phyloP scores from a whole-genome alignment of 1,140 invertebrate genomes.

The Penaeus indicus region DNA sequence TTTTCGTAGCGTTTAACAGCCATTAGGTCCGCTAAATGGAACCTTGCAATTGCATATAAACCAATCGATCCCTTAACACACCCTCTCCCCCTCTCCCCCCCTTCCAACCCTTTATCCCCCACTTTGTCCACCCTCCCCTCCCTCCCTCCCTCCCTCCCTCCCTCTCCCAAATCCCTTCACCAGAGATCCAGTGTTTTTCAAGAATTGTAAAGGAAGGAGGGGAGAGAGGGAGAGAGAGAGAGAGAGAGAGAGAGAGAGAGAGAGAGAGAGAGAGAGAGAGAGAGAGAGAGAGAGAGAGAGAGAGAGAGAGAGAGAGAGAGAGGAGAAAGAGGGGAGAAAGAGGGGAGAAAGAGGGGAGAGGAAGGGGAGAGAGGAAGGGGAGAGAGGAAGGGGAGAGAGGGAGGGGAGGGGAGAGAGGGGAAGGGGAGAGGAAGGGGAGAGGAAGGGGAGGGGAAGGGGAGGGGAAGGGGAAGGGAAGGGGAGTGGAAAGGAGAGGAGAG shows the following conservation, averaged over 20 bases:
- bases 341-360: background rate
- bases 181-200: no score
- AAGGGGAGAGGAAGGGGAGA: no score
- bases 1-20: constrained; percentile 62
- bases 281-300: no score
- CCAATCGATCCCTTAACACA: constrained; percentile 50
- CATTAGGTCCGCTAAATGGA: constrained; percentile 57
- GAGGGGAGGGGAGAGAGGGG: no score
- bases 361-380: background rate
- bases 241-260: no score
- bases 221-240: no score
- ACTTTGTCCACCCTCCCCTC: constrained; percentile 36
- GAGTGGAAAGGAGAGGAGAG: background rate
- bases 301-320: background rate
- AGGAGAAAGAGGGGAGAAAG: background rate
- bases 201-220: no score
- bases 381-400: no score
- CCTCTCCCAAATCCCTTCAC: background rate
- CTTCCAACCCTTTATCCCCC: background rate
- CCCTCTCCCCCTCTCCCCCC: constrained; percentile 10
- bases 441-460: no score
- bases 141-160: background rate
- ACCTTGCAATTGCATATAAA: constrained; percentile 62
- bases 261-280: no score
- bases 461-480: no score